Evolutionary conservation across 2,888 invertebrate species (phyloP), one percentile per base, ranked within the genome.

Genomic region (Eremobia ochroleuca): DNA sequence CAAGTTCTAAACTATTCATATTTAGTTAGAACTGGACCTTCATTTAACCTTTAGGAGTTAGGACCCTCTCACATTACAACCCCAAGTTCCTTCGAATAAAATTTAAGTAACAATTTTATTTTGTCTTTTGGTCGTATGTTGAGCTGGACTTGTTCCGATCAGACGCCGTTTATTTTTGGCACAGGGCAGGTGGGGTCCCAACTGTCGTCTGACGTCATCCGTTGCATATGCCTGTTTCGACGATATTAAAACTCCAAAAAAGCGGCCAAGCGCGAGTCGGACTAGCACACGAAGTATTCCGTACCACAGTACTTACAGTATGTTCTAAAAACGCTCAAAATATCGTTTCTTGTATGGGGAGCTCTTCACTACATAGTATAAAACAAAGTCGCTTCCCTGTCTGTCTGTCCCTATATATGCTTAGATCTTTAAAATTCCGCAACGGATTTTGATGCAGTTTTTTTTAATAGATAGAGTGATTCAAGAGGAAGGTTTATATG

Each of bases 101-200:
- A 52, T 64, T 3, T 43, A 43, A 15, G 43, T 43, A 15, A 49
- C 55, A 43, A 34, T 65, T 6, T 66, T 52, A 59, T 52, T 49
- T 72, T 40, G 58, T 34, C 5, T 37, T 79, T 70, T 55, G 2
- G 1, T 31, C 5, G 18, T 40, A 64, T 66, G 31, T 67, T 28
- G 59, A 65, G 74, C 58, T 78, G 68, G 37, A 61, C 72, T 77
- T 46, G 65, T 68, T 82, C 69, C n/a, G 61, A 49, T 68, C 28
- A 37, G 62, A 52, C 65, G 13, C 37, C n/a, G 62, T 83, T 80
- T 80, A 76, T 71, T 66, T 83, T 77, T 58, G 82, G 76, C 62
- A 67, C 65, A 62, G 25, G 40, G 28, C 85, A 85, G 82, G 79
- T 87, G 85, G 21, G 28, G 4, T 64, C n/a, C 52, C 86, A 87